Base-by-base conservation (phyloP, 1,140 invertebrate genomes). In the Solenopsis fugax region DNA sequence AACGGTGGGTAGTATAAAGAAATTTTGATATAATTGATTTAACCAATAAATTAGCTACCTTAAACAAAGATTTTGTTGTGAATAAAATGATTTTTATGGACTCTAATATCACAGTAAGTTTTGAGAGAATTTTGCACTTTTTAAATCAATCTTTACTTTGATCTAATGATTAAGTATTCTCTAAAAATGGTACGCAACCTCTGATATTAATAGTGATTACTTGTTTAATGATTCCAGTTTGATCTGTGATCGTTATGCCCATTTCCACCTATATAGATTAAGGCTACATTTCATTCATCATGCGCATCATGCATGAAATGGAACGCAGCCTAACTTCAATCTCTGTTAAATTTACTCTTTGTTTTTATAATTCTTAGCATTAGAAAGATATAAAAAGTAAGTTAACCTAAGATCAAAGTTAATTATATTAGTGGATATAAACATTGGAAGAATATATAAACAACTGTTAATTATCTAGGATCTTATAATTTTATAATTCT, bases 1-100 rank as follows among this genome's bases (percentile, higher is more conserved):
- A 77, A 41, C 12, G 62, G 78, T 88, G 54, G 56, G 48, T 48
- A 75, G 18, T 34, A 34, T 16, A 34, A 85, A 45, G 6, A 21
- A 34, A 18, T n/a, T 85, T 84, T 41, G 3, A 58, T 41, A 52
- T 24, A 37, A 48, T 29, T 21, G 12, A 45, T 10, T 34, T 18
- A 13, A 48, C 41, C 5, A 1, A 6, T 4, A 10, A 69, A 16
- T 16, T 2, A 4, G 5, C 13, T 50, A 6, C 0, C 50, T 71
- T 50, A 41, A 72, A 54, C 2, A 7, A n/a, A 10, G 4, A 18
- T 54, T 18, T 71, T 2, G 13, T 29, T 34, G 18, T 29, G n/a
- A 24, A 16, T 69, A 48, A 5, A 69, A 16, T 48, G 2, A 69
- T 56, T 21, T 56, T 48, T 65, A 37, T 21, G 29, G 24, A 12